These are phyloP conservation scores for Coranthus polyacanthus DNA, from an alignment of 2,797 vertebrate species.

Conservation along the genomic window DNA sequence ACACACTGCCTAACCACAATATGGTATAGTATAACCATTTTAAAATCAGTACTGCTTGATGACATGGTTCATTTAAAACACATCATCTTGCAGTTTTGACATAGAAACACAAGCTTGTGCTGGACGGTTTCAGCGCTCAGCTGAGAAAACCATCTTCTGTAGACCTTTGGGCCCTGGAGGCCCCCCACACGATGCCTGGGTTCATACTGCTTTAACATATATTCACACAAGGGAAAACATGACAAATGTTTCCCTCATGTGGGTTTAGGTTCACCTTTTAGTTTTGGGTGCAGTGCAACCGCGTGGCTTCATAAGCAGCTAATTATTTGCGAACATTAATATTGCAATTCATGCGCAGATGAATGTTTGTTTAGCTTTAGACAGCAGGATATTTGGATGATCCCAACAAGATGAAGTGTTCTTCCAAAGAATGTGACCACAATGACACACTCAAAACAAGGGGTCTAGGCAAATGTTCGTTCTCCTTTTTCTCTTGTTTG, in stretches of 20 bases:
- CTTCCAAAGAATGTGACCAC: slow-evolving; percentile 28
- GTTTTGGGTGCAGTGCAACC: slow-evolving; percentile 20
- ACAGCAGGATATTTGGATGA: slow-evolving; percentile 21
- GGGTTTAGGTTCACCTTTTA: slow-evolving; percentile 43
- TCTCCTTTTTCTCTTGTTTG: slow-evolving; percentile 12
- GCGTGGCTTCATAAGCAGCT: slow-evolving; percentile 25
- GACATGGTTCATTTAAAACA: slow-evolving; percentile 50
- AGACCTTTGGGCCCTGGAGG: slow-evolving; percentile 40
- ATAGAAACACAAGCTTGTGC: slow-evolving; percentile 51
- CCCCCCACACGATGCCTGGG: slow-evolving; percentile 70
- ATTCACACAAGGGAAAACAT: slow-evolving; percentile 53
- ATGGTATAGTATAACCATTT: slow-evolving; percentile 53
- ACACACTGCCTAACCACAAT: slow-evolving; percentile 56
- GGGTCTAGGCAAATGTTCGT: slow-evolving; percentile 12
- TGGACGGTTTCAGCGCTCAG: slow-evolving; percentile 38
- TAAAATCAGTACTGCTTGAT: slow-evolving; percentile 42
- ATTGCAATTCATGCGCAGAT: slow-evolving; percentile 11
- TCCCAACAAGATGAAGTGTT: slow-evolving; percentile 27
- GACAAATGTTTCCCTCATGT: slow-evolving; percentile 35
- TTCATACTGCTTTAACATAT: slow-evolving; percentile 64
- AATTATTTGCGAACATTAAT: slow-evolving; percentile 24
- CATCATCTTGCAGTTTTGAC: slow-evolving; percentile 17
- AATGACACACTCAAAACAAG: slow-evolving; percentile 19
- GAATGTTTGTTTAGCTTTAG: slow-evolving; percentile 28
- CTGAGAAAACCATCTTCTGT: slow-evolving; percentile 66